A percentile compares a stretch with the other conserved stretches of the same genome.
phyloP scores from a whole-genome alignment of 2,113 vertebrate species.

The Zeus faber region DNA sequence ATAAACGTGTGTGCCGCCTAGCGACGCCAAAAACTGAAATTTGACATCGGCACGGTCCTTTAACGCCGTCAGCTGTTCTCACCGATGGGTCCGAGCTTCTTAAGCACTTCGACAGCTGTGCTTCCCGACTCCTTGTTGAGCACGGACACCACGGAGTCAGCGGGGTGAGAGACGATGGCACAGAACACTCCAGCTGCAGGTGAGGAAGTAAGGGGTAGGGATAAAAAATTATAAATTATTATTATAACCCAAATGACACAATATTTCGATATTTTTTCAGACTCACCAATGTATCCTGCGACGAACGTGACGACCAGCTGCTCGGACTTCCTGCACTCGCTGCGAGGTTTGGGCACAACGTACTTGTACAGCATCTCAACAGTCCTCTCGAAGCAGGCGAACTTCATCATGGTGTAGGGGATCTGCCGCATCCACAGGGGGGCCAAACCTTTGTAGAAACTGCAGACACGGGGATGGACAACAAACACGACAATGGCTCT shows the following conservation, averaged over 20 bases:
- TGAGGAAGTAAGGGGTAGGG: no score
- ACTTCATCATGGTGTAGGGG: slow-evolving; percentile 99
- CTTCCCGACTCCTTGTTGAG: slow-evolving; percentile 96
- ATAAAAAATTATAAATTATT: neutral
- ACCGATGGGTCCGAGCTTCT: slow-evolving; percentile 89
- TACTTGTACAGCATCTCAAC: slow-evolving; percentile 94
- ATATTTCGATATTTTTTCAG: no score
- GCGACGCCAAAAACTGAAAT: no score
- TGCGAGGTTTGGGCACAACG: slow-evolving; percentile 93
- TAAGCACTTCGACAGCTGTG: slow-evolving; percentile 84
- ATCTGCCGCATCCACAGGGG: slow-evolving; percentile 99
- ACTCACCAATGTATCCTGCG: slow-evolving; percentile 97
- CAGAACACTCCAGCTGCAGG: slow-evolving; percentile 94
- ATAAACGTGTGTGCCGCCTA: no score
- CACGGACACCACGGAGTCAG: slow-evolving; percentile 96
- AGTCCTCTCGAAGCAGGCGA: slow-evolving; percentile 97
- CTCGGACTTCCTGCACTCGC: slow-evolving; percentile 88
- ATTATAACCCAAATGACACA: neutral
- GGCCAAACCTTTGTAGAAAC: slow-evolving; percentile 97
- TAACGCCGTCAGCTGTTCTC: no score
- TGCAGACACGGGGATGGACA: no score
- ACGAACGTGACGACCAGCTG: slow-evolving; percentile 95
- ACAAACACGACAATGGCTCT: no score
- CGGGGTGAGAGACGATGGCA: slow-evolving; percentile 95
- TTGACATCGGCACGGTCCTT: no score